Evolutionary conservation across 2,113 vertebrate species (phyloP).

Genomic region (Semicossyphus pulcher): DNA sequence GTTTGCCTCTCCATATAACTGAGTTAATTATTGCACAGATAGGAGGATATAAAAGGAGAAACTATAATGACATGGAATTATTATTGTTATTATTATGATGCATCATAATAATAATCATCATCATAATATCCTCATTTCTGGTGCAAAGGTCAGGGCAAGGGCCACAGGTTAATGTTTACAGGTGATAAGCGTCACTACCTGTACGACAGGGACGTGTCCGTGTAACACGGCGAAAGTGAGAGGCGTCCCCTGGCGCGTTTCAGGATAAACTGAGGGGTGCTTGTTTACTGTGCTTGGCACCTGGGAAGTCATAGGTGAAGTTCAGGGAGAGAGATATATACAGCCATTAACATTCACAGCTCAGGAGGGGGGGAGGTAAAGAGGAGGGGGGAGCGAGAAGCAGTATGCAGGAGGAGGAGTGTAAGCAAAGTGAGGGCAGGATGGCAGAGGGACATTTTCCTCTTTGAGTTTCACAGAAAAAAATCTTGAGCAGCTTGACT

Average conservation of each 20-base stretch:
- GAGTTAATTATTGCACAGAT: neutral
- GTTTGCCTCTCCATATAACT: neutral
- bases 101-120: slow-evolving; percentile 66
- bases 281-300: slow-evolving; percentile 99
- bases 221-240: slow-evolving; percentile 99
- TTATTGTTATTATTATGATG: slow-evolving; percentile 39
- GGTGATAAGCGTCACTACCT: slow-evolving; percentile 88
- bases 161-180: slow-evolving; percentile 78
- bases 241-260: slow-evolving; percentile 99
- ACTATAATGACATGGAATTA: neutral
- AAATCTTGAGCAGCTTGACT: slow-evolving; percentile 41
- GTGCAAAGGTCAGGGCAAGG: slow-evolving; percentile 65
- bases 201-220: slow-evolving; percentile 99
- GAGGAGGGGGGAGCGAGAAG: slow-evolving; percentile 44
- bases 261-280: slow-evolving; percentile 99
- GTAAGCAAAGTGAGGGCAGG: slow-evolving; percentile 58
- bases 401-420: slow-evolving; percentile 62
- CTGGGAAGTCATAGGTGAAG: slow-evolving; percentile 91
- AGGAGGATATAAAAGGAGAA: neutral
- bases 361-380: slow-evolving; percentile 28
- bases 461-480: slow-evolving; percentile 55
- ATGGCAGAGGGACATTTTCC: slow-evolving; percentile 60
- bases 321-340: slow-evolving; percentile 84
- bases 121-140: slow-evolving; percentile 48
- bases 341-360: slow-evolving; percentile 80